These are phyloP conservation scores for Anolis apletophallus DNA, from an alignment of 2,797 vertebrate species.

Conservation along the genomic window DNA sequence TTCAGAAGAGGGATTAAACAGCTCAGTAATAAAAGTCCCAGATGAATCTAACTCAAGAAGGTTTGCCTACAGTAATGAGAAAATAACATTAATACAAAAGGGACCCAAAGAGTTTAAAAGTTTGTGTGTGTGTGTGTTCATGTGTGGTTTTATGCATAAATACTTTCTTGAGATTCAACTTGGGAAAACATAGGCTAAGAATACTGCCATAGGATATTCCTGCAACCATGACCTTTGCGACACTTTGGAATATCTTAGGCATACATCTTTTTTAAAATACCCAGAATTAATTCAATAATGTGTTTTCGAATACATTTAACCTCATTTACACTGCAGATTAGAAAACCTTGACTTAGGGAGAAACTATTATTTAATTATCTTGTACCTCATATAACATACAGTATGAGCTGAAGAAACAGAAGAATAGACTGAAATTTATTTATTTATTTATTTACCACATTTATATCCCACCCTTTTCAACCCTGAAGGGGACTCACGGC, in stretches of 20 bases:
- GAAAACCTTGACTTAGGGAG: background rate
- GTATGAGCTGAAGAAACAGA: background rate
- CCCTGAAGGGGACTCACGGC: too few species aligned
- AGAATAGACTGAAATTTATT: background rate
- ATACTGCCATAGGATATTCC: background rate
- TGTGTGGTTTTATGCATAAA: background rate
- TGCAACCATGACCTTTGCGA: background rate
- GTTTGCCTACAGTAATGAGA: conserved; percentile 51
- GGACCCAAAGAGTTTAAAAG: conserved; percentile 40
- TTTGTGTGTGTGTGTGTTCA: background rate
- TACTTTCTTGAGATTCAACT: conserved; percentile 36
- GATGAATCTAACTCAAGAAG: conserved; percentile 65
- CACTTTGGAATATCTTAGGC: background rate
- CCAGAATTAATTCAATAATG: conserved; percentile 17
- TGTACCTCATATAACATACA: background rate
- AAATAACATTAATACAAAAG: conserved; percentile 61
- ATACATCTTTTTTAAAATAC: background rate
- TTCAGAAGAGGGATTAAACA: conserved; percentile 56
- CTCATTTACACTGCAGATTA: conserved; percentile 5
- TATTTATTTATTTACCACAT: too few species aligned
- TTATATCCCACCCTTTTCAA: too few species aligned
- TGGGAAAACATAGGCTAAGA: conserved; percentile 43
- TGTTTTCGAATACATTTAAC: conserved; percentile 19
- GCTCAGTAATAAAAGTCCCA: conserved; percentile 49
- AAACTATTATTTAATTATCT: background rate